Evolutionary conservation across 2,113 vertebrate species (phyloP).

Genomic region (Rhinolophus ferrumequinum): DNA sequence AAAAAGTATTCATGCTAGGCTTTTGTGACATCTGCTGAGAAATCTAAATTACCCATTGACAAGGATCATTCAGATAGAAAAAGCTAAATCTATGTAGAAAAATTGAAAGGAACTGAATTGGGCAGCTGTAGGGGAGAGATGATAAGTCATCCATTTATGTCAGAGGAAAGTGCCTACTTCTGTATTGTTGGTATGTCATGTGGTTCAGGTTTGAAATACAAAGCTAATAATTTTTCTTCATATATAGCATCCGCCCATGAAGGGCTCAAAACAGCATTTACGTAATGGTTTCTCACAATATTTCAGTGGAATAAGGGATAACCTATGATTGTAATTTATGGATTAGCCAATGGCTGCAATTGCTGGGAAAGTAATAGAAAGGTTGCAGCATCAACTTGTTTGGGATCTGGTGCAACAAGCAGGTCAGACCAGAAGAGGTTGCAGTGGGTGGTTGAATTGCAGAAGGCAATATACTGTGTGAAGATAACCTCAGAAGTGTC

Average conservation of each 20-base stretch:
- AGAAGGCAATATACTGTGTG: rapidly evolving
- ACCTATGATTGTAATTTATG: constrained; percentile 7
- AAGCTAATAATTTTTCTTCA: constrained; percentile 72
- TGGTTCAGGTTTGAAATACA: constrained; percentile 67
- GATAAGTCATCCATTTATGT: constrained; percentile 78
- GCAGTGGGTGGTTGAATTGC: rapidly evolving
- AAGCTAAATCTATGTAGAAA: constrained; percentile 39
- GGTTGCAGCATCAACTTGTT: not conserved
- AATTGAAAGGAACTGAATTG: constrained; percentile 65
- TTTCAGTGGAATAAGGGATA: constrained; percentile 47
- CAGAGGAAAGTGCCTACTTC: constrained; percentile 19
- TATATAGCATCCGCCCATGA: constrained; percentile 49
- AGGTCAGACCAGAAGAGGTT: not conserved
- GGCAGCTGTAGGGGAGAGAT: constrained; percentile 49
- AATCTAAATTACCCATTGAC: constrained; percentile 83
- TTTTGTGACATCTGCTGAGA: constrained; percentile 74
- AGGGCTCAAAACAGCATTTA: constrained; percentile 12
- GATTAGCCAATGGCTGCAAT: not conserved
- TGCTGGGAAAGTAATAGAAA: not conserved
- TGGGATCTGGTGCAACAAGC: not conserved
- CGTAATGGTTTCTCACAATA: constrained; percentile 47
- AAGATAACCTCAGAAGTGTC: not conserved
- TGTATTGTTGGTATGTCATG: constrained; percentile 52
- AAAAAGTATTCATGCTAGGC: constrained; percentile 70
- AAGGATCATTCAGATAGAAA: constrained; percentile 77